These are phyloP conservation scores for Megaceryle maxima DNA, from an alignment of 2,113 vertebrate genomes.

Conservation along the genomic window DNA sequence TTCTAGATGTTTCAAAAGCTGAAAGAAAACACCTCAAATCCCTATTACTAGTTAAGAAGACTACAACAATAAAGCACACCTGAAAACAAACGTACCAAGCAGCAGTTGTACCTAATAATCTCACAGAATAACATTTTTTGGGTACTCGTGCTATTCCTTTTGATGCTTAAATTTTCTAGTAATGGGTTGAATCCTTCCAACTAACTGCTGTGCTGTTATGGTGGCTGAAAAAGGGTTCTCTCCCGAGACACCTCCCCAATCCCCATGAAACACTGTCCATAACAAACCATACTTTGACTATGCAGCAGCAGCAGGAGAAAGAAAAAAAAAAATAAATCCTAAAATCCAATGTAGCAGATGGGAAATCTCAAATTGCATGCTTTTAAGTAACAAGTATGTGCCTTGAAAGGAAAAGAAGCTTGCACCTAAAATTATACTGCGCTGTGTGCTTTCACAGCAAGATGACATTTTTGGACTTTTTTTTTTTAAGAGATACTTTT, in stretches of 20 bases:
- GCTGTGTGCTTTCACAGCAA: slow-evolving; percentile 36
- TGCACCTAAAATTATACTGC: slow-evolving; percentile 53
- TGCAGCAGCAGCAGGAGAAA: slow-evolving; percentile 1
- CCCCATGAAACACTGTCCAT: not conserved
- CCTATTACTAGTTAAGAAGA: not conserved
- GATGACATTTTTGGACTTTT: slow-evolving; percentile 27
- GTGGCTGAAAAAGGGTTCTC: not conserved
- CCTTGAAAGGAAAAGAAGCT: slow-evolving; percentile 39
- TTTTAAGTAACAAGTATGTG: slow-evolving; percentile 63
- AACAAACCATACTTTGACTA: not conserved
- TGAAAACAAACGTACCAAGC: not conserved
- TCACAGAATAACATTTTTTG: not conserved
- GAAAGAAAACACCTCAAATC: not conserved
- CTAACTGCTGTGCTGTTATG: not conserved
- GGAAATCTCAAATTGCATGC: slow-evolving; percentile 45
- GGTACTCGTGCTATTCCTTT: not conserved
- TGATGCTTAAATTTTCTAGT: not conserved
- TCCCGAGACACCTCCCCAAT: not conserved
- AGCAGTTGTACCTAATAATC: not conserved
- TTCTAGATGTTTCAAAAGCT: not conserved
- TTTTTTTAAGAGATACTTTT: not conserved
- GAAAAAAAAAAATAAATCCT: not conserved
- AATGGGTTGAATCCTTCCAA: not conserved
- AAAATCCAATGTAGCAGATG: slow-evolving; percentile 52
- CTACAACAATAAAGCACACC: not conserved